phyloP scores from a whole-genome alignment of 2,888 invertebrate species.

The Cantharis flavilabris region DNA sequence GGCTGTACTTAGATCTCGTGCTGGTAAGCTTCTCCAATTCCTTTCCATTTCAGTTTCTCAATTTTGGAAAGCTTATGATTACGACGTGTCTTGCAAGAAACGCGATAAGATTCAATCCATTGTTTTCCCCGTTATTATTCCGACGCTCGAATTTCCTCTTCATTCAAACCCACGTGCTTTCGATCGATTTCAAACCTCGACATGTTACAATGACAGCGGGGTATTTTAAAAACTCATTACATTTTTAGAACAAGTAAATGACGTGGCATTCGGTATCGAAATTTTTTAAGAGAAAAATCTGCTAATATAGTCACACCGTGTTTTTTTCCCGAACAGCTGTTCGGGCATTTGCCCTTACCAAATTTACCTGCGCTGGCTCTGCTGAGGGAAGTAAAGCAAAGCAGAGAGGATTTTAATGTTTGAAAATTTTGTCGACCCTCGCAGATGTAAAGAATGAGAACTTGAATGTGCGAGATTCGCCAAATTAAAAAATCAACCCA shows the following conservation, averaged over 20 bases:
- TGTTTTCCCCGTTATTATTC: neutral
- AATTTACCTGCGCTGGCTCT: neutral
- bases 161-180: neutral
- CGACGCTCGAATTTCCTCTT: neutral
- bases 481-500: slow-evolving; percentile 18
- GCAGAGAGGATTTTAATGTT: neutral
- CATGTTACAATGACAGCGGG: neutral
- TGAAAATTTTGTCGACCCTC: neutral
- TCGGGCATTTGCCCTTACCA: neutral
- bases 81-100: neutral
- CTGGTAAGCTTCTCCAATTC: slow-evolving; percentile 46
- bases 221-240: neutral
- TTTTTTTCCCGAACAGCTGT: neutral
- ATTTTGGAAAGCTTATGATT: neutral
- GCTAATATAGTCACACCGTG: neutral
- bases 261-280: neutral
- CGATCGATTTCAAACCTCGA: neutral
- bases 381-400: neutral
- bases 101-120: neutral
- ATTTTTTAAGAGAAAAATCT: neutral
- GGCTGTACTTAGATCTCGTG: slow-evolving; percentile 55
- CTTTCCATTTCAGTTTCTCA: slow-evolving; percentile 5
- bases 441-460: neutral
- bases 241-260: neutral
- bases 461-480: neutral